Percentiles rank a stretch among this genome's conserved stretches.
Evolutionary conservation across 2,113 vertebrate species (phyloP).

Genomic region (Crotalus horridus): DNA sequence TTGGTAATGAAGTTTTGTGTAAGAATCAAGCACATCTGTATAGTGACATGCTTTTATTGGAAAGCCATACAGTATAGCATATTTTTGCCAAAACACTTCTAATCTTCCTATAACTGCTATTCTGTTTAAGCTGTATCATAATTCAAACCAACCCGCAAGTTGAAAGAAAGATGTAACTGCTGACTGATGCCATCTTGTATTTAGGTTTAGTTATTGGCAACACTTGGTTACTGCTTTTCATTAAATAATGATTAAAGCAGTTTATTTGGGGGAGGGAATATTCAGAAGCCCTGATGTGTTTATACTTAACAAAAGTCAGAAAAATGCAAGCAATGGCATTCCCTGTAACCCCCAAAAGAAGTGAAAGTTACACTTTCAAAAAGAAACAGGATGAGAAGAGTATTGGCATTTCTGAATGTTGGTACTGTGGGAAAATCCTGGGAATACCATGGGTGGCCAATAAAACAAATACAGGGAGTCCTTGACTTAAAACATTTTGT

Average conservation of each 20-base stretch:
- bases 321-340: not conserved
- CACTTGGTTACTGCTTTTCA: not conserved
- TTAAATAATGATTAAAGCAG: not conserved
- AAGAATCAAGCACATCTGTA: conserved; percentile 22
- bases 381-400: not conserved
- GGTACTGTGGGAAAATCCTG: not conserved
- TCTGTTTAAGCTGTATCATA: not conserved
- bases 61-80: not conserved
- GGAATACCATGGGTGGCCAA: not conserved
- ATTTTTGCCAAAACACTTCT: not conserved
- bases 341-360: not conserved
- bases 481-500: not conserved
- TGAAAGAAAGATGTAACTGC: not conserved
- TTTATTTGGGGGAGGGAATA: not conserved
- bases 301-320: not conserved
- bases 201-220: not conserved
- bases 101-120: not conserved
- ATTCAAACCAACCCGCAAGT: not conserved
- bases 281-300: not conserved
- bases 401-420: not conserved
- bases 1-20: conserved; percentile 1
- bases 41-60: not conserved
- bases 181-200: not conserved
- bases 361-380: not conserved
- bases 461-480: not conserved